These are phyloP conservation scores for Serranus cabrilla DNA, from an alignment of 2,797 vertebrate species.

Conservation along the genomic window DNA sequence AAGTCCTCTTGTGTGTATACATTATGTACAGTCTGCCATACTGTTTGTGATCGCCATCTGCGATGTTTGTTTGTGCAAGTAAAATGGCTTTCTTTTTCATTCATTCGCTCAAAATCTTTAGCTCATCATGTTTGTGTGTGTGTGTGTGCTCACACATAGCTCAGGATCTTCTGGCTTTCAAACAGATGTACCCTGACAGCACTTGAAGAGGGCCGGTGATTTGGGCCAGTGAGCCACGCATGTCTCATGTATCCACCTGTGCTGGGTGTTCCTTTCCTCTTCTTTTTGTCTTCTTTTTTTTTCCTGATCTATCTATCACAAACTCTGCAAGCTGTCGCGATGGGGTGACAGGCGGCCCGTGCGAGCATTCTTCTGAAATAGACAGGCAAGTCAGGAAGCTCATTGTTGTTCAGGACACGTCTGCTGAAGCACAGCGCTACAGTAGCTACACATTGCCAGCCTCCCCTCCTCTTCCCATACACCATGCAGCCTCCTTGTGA, in stretches of 20 bases:
- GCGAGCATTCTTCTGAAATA: constrained; percentile 65
- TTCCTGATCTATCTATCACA: constrained; percentile 78
- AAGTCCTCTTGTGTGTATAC: constrained; percentile 7
- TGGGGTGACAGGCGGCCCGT: constrained; percentile 71
- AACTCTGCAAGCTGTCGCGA: constrained; percentile 74
- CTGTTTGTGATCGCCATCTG: constrained; percentile 52
- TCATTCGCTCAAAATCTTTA: constrained; percentile 27
- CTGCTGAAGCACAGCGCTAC: constrained; percentile 59
- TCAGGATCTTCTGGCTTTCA: constrained; percentile 52
- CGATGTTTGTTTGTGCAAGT: constrained; percentile 18
- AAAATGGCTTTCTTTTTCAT: constrained; percentile 36
- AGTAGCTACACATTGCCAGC: constrained; percentile 51
- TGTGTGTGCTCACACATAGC: constrained; percentile 17
- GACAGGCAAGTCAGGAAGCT: constrained; percentile 72
- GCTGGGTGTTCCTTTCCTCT: constrained; percentile 55
- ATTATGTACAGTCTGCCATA: constrained; percentile 9
- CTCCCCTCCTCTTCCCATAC: constrained; percentile 39
- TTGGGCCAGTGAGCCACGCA: constrained; percentile 78
- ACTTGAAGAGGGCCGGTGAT: constrained; percentile 76
- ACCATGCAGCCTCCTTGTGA: constrained; percentile 55
- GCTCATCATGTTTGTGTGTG: neutral
- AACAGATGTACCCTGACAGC: constrained; percentile 82
- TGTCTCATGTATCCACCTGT: constrained; percentile 72
- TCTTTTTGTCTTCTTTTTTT: constrained; percentile 61
- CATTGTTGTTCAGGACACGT: constrained; percentile 80